Evolutionary conservation across 2,113 vertebrate species (phyloP).

Genomic region (Hiodon alosoides): DNA sequence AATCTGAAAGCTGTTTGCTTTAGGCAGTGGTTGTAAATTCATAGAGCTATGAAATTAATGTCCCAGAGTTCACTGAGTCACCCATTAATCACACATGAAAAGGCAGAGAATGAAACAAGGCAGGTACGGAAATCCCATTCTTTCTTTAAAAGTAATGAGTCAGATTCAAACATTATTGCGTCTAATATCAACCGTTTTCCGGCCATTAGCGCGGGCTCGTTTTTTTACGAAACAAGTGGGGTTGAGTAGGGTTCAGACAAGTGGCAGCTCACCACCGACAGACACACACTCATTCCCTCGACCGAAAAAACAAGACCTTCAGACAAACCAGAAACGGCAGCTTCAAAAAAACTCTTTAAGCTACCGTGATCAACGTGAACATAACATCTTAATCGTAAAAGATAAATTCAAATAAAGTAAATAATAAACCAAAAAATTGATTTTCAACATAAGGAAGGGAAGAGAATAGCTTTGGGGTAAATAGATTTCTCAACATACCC

Average conservation of each 20-base stretch:
- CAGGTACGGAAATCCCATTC: constrained; percentile 44
- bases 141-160: constrained; percentile 36
- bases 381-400: not conserved
- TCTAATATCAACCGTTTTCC: constrained; percentile 71
- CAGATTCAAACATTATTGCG: constrained; percentile 62
- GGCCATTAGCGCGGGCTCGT: constrained; percentile 30
- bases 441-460: not conserved
- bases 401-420: not conserved
- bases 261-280: constrained; percentile 14
- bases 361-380: not conserved
- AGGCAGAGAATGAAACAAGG: constrained; percentile 34
- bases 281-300: not conserved
- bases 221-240: constrained; percentile 32
- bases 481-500: constrained; percentile 36
- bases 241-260: constrained; percentile 17
- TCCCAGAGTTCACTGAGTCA: constrained; percentile 63
- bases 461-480: not conserved
- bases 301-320: not conserved
- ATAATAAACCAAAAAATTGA: not conserved
- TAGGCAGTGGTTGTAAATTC: constrained; percentile 63
- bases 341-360: not conserved
- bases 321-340: not conserved
- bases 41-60: constrained; percentile 73
- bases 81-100: constrained; percentile 67
- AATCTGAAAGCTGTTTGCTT: constrained; percentile 44